Evolutionary conservation across 2,888 invertebrate species (phyloP).

Genomic region (Rapana venosa): DNA sequence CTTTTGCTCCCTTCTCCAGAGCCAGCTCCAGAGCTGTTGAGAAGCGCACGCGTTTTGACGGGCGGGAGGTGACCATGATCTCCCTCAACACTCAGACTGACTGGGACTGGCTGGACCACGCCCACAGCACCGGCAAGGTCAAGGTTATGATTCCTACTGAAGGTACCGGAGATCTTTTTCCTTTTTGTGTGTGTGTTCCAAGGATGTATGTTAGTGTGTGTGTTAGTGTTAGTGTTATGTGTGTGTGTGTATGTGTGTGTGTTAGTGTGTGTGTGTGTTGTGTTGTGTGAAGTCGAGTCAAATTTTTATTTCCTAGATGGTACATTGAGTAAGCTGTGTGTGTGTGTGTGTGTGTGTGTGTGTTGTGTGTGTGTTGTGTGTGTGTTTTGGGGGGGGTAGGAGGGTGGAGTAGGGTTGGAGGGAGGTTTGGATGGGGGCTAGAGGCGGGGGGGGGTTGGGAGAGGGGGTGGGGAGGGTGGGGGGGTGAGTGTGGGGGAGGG

Average conservation of each 20-base stretch:
- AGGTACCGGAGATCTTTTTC: slow-evolving; percentile 45
- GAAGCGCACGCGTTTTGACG: slow-evolving; percentile 63
- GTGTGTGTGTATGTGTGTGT: too few relatives aligned
- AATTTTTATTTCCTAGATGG: too few relatives aligned
- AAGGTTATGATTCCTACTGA: slow-evolving; percentile 49
- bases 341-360: background rate
- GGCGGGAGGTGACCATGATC: slow-evolving; percentile 65
- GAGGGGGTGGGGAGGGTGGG: background rate
- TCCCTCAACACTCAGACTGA: slow-evolving; percentile 71
- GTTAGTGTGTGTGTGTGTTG: background rate
- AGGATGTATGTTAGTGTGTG: background rate
- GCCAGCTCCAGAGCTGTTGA: slow-evolving; percentile 33
- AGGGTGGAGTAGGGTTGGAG: too few relatives aligned
- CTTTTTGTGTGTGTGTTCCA: background rate
- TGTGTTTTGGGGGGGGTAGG: background rate
- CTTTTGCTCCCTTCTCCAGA: background rate
- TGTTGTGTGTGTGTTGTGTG: slow-evolving; percentile 7
- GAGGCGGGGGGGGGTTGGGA: too few relatives aligned
- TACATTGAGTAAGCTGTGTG: too few relatives aligned
- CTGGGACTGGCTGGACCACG: slow-evolving; percentile 69
- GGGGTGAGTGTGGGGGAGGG: background rate
- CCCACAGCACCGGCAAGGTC: slow-evolving; percentile 54
- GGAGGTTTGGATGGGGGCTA: too few relatives aligned
- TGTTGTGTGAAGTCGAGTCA: too few relatives aligned
- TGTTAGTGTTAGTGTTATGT: background rate